These are phyloP conservation scores for Drosophila borealis DNA, from an alignment of 2,888 invertebrate species.

Conservation along the genomic window DNA sequence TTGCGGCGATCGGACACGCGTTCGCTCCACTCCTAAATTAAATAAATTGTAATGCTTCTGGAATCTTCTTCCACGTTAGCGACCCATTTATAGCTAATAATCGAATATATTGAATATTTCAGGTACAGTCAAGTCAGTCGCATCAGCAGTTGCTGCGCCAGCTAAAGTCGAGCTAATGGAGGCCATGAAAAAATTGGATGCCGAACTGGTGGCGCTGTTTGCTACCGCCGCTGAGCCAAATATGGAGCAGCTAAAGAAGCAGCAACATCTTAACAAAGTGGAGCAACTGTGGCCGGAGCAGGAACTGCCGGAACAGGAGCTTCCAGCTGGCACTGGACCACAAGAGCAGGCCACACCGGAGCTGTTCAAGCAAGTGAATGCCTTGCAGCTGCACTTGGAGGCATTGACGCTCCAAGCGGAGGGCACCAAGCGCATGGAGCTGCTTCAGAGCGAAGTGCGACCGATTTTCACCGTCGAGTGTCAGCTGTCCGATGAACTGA, in stretches of 20 bases:
- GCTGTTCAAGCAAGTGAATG: slow-evolving; percentile 70
- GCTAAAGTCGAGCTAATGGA: slow-evolving; percentile 81
- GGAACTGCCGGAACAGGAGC: slow-evolving; percentile 31
- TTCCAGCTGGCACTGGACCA: slow-evolving; percentile 7
- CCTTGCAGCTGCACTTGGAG: slow-evolving; percentile 79
- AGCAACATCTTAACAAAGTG: slow-evolving; percentile 37
- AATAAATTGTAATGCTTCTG: slow-evolving; percentile 45
- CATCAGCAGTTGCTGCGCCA: slow-evolving; percentile 42
- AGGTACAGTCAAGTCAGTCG: slow-evolving; percentile 54
- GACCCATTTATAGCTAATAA: neutral
- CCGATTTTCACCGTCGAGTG: slow-evolving; percentile 82
- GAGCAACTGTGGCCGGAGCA: slow-evolving; percentile 52
- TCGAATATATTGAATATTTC: slow-evolving; percentile 19
- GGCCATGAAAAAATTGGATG: slow-evolving; percentile 82
- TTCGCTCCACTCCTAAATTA: neutral
- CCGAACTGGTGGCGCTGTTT: slow-evolving; percentile 79
- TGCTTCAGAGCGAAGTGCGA: slow-evolving; percentile 78
- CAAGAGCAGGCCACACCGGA: slow-evolving; percentile 53
- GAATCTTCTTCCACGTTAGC: slow-evolving; percentile 8
- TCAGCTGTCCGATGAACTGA: slow-evolving; percentile 78
- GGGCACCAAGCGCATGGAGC: slow-evolving; percentile 81
- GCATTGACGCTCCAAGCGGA: slow-evolving; percentile 81
- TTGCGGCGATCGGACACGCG: slow-evolving; percentile 60
- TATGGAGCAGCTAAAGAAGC: slow-evolving; percentile 56
- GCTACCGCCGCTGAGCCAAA: slow-evolving; percentile 68